Evolutionary conservation across 2,888 invertebrate genomes (phyloP), one percentile per base, ranked within the genome.

Genomic region (Mythimna lalbum): DNA sequence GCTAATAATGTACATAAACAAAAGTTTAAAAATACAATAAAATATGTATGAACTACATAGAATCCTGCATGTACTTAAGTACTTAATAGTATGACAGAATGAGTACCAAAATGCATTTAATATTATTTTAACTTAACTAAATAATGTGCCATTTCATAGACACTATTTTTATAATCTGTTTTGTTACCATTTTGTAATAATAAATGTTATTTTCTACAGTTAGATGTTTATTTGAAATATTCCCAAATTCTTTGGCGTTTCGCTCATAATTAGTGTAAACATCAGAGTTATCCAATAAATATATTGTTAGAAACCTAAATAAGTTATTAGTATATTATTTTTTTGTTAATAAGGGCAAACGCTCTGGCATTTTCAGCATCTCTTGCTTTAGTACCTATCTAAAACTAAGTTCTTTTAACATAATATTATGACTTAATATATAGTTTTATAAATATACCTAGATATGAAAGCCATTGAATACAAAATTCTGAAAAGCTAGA

Each of bases 31-130:
- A 83, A 74, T 76, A 80, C 56, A 83, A 73, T 68, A 76, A 66
- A 79, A 27, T 9, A 80, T 68, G 57, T 69, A 72, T 72, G 50
- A 70, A 61, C 65, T 64, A 65, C 77, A 74, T 68, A 67, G 70
- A 79, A 68, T 75, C 65, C 65, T 57, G 57, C 57, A 72, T 73
- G 76, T 82, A 73, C 73, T 82, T 78, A 74, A 75, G 73, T 72
- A 72, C 72, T 73, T 73, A 73, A 49, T 74, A 64, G 52, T 73
- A 76, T 70, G 69, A 73, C 69, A 80, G 72, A 70, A 73, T 83
- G 64, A 83, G 89, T 91, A 91, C 90, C 91, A 80, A 86, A 78
- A 79, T 90, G 90, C 92, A 92, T 92, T 92, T 91, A 90, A 80
- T 77, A 80, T 80, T 66, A 82, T 77, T 80, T 79, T 80, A 85